These are phyloP conservation scores for Rhimphoctona megacephalus DNA, from an alignment of 2,888 invertebrate species.

Conservation along the genomic window DNA sequence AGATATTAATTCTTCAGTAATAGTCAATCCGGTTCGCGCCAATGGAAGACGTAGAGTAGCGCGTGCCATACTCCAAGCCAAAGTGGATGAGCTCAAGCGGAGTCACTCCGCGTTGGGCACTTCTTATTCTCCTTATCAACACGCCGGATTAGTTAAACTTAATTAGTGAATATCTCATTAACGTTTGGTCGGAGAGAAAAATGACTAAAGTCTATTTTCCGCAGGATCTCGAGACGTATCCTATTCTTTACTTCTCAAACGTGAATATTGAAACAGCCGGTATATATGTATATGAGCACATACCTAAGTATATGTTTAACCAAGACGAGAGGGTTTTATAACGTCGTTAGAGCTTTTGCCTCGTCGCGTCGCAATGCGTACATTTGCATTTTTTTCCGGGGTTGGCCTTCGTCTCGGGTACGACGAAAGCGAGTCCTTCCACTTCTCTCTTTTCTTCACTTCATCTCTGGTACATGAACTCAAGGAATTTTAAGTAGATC, in stretches of 20 bases:
- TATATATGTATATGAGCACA: background rate
- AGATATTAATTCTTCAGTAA: background rate
- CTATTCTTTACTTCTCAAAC: background rate
- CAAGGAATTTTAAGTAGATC: constrained; percentile 65
- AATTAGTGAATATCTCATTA: constrained; percentile 2
- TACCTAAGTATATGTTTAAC: constrained; percentile 21
- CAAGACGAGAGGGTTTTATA: constrained; percentile 40
- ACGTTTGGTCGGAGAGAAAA: background rate
- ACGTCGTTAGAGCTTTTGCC: constrained; percentile 56
- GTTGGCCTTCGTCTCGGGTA: constrained; percentile 26
- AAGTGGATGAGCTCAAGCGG: background rate
- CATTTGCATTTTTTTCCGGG: constrained; percentile 62
- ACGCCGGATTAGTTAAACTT: background rate
- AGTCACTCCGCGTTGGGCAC: background rate
- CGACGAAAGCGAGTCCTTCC: constrained; percentile 7
- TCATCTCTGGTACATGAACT: constrained; percentile 41
- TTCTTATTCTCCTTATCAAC: background rate
- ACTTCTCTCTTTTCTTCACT: constrained; percentile 37
- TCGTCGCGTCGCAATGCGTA: constrained; percentile 67
- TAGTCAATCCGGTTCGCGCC: background rate
- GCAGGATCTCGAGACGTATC: background rate
- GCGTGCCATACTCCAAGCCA: background rate
- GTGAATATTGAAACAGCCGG: constrained; percentile 1
- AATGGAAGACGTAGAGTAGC: background rate
- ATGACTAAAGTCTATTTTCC: background rate